Base-by-base conservation (phyloP, 2,888 invertebrate genomes). In the Helleia helle region DNA sequence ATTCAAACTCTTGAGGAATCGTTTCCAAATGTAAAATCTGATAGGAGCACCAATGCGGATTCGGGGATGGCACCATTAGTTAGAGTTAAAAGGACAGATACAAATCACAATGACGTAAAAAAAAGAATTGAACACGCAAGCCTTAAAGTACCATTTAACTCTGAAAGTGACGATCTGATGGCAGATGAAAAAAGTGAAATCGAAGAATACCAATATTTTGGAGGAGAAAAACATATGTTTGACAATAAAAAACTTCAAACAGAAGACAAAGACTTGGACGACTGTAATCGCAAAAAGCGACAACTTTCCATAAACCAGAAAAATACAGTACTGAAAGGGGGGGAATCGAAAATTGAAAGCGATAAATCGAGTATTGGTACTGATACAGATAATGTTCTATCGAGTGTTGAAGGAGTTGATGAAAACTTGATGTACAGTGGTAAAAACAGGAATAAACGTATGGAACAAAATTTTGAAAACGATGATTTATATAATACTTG, bases 101-200 rank as follows among this genome's bases (percentile, higher is more conserved):
- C 49, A 2, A 59, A 68, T n/a, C 51, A 53, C 38, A 38, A 43
- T 3, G 48, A 69, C 4, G 62, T 66, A 37, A 83, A n/a, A n/a
- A n/a, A n/a, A n/a, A n/a, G n/a, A n/a, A n/a, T n/a, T n/a, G n/a
- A 79, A 55, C 63, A 70, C 14, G 62, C 73, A 3, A 73, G 80
- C 42, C 53, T 63, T 5, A 80, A 76, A 54, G 65, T 72, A 9
- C 73, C 75, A 14, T 83, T 61, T 50, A 65, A 59, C 50, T 62
- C 71, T 24, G 77, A 77, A 53, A 74, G 69, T 44, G 77, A 76
- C 30, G 79, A 83, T 25, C 80, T 75, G 86, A n/a, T n/a, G n/a
- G n/a, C n/a, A n/a, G n/a, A n/a, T n/a, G n/a, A 86, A 61, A 77
- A 77, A 4, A 80, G 71, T 51, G 86, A 86, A 56, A 85, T 83